Percentiles rank a stretch among this genome's conserved stretches.
Conservation (phyloP, 2,797 vertebrate genomes). For the Rhinophrynus dorsalis region DNA sequence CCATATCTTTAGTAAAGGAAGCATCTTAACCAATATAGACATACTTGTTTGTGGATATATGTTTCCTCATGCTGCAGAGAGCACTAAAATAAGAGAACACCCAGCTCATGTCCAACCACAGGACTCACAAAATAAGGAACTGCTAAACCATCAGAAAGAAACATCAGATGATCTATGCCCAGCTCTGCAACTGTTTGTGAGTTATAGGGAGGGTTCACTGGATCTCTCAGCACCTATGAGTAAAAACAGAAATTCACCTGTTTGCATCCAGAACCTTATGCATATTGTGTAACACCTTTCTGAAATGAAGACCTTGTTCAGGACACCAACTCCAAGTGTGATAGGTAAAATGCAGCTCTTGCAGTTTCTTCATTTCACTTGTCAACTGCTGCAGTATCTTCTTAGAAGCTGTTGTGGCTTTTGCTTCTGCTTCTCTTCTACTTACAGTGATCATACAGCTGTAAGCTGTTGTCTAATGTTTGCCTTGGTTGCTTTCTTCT, state of each 20-base stretch:
- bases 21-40: neutral
- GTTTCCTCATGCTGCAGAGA: conserved; percentile 9
- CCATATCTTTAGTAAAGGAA: conserved; percentile 4
- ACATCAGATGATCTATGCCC: too few species aligned
- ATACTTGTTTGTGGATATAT: neutral
- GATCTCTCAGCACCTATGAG: too few species aligned
- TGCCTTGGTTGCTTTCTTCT: too few species aligned
- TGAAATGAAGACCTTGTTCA: too few species aligned
- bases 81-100: conserved; percentile 14
- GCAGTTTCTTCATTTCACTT: too few species aligned
- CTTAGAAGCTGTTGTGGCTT: neutral
- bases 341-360: too few species aligned
- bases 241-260: too few species aligned
- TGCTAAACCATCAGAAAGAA: neutral
- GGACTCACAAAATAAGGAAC: conserved; percentile 20
- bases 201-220: too few species aligned
- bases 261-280: too few species aligned
- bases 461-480: neutral
- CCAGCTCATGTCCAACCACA: conserved; percentile 12
- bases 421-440: neutral
- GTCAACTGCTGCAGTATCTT: neutral
- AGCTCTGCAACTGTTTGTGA: too few species aligned
- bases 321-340: too few species aligned
- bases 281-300: too few species aligned
- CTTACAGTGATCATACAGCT: neutral